A percentile compares a stretch with the other conserved stretches of the same genome.
These are phyloP conservation scores for Yponomeuta malinellus DNA, from an alignment of 2,888 invertebrate species.

Conservation along the genomic window DNA sequence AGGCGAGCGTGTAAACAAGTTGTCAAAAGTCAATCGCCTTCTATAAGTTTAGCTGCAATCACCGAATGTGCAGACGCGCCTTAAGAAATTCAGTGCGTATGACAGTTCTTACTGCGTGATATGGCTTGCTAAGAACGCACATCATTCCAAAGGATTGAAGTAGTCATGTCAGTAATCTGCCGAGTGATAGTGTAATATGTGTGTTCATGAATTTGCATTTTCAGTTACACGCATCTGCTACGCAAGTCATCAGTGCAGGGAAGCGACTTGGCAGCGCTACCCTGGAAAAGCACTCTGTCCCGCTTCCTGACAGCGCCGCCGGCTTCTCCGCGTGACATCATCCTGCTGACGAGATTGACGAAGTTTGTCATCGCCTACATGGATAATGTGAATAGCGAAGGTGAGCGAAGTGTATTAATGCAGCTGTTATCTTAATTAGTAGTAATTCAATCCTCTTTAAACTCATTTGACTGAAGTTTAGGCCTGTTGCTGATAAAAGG, in stretches of 20 bases:
- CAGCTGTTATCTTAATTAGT: too few species aligned
- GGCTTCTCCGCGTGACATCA: conserved; percentile 78
- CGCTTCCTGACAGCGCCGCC: conserved; percentile 79
- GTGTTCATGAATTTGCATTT: conserved; percentile 16
- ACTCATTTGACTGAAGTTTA: too few species aligned
- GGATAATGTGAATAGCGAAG: conserved; percentile 45
- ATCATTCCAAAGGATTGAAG: not conserved
- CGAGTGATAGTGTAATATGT: not conserved
- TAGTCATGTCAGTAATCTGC: not conserved
- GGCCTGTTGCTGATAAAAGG: too few species aligned
- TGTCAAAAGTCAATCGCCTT: too few species aligned
- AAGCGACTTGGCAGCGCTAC: conserved; percentile 57
- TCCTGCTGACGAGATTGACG: conserved; percentile 69
- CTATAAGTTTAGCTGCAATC: too few species aligned
- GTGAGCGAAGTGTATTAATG: conserved; percentile 29
- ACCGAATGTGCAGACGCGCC: too few species aligned
- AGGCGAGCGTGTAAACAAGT: too few species aligned
- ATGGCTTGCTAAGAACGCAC: not conserved
- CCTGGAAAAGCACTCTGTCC: conserved; percentile 78
- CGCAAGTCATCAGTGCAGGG: conserved; percentile 36
- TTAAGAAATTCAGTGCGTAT: too few species aligned
- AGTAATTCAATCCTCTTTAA: too few species aligned
- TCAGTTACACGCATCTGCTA: conserved; percentile 63
- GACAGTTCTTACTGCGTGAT: too few species aligned
- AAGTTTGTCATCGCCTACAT: conserved; percentile 52